phyloP scores from a whole-genome alignment of 2,888 invertebrate species.

The Branchellion lobata region DNA sequence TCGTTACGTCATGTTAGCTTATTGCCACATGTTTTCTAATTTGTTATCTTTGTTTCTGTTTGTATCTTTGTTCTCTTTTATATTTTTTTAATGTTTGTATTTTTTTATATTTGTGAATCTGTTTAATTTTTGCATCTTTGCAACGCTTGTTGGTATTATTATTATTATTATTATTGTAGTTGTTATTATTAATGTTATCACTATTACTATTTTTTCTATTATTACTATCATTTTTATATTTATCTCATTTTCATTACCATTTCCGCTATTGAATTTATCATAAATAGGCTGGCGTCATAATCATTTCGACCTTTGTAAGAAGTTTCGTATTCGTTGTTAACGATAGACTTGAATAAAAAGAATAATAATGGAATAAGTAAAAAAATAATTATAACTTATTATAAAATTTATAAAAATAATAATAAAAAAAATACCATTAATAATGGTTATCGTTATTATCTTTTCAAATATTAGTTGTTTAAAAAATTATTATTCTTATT shows the following conservation, averaged over 20 bases:
- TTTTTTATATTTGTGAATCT: too few species aligned
- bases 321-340: neutral
- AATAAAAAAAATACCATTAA: neutral
- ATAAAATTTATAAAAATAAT: neutral
- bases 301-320: neutral
- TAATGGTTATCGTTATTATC: too few species aligned
- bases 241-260: neutral
- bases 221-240: slow-evolving; percentile 18
- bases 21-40: too few species aligned
- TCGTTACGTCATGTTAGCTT: too few species aligned
- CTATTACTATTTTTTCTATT: slow-evolving; percentile 30
- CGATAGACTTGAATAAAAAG: neutral
- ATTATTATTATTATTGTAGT: slow-evolving; percentile 33
- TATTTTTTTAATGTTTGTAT: too few species aligned
- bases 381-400: neutral
- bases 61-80: too few species aligned
- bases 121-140: too few species aligned
- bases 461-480: too few species aligned
- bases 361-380: neutral
- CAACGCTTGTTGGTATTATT: neutral
- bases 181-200: slow-evolving; percentile 42
- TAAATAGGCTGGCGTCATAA: too few species aligned
- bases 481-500: too few species aligned
- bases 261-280: neutral
- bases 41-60: too few species aligned